Evolutionary conservation across 2,797 vertebrate species (phyloP), one percentile per base, ranked within the genome.

Genomic region (Chloroceryle amazona): DNA sequence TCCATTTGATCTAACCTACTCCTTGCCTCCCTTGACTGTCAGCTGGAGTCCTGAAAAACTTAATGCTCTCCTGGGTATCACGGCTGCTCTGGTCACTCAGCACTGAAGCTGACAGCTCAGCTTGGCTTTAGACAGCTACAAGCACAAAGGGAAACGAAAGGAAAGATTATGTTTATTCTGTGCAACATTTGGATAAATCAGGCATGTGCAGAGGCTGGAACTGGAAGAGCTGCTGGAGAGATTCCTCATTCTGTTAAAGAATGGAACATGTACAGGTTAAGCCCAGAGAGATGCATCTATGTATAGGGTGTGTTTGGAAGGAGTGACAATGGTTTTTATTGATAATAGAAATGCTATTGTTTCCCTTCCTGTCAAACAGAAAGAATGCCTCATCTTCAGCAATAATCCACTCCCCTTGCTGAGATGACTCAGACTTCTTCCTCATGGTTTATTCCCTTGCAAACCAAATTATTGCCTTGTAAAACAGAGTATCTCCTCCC

Each of bases 391-490:
- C 91, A 85, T 94, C 94, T 98, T 95, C 67, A 89, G 78, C 55
- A 96, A 89, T 93, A 96, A 96, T 90, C 20, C 51, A 57, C 74
- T 97, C 80, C 73, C 78, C 49, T 91, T 57, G 16, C 39, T 92
- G 87, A 96, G 93, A 96, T 86, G 37, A 93, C 55, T 93, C 73
- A 57, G 31, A 52, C 15, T 31, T 89, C 28, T 46, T 92, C 79
- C 85, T 97, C 60, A 46, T 65, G 47, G 75, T 94, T 96, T 97
- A 95, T 96, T 98, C 91, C 86, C 70, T 93, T 93, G 78, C 67
- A 97, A 96, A 97, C 93, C 79, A 82, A 91, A 96, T 97, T 93
- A 96, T 91, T 96, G 86, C 93, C 94, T 93, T 97, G 84, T 96
- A 97, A 98, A 98, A 97, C 71, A 92, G 94, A 96, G 82, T 49